Base-by-base conservation (phyloP, 2,888 invertebrate genomes). In the Deroplatys truncata region DNA sequence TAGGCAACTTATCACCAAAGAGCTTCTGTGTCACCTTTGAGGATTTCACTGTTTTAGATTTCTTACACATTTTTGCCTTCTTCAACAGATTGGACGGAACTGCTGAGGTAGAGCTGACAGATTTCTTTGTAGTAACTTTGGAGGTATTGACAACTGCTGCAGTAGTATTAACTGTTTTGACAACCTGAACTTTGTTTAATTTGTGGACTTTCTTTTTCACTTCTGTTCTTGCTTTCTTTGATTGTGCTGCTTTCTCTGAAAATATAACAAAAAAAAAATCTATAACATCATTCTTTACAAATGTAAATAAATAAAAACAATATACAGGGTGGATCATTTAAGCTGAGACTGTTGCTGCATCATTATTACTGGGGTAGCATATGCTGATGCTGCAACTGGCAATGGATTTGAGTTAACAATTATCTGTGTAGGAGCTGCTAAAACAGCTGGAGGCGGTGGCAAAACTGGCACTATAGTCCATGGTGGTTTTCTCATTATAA, bases 401-500 rank as follows among this genome's bases (percentile, higher is more conserved):
- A 87, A 20, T 20, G 25, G 35, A 72, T 83, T 89, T 83, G 89
- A 84, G 83, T 87, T 85, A 85, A 88, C 85, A 29, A 88, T 85
- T 56, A 85, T 85, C 28, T 35, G 89, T 20, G 89, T 83, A 56
- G 88, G 88, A 35, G 92, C 90, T 35, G 92, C 90, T 10, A 91
- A 91, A 13, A 90, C 86, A 56, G 92, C 90, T 72, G 91, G 91
- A 35, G 92, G 91, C 82, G 92, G 92, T 28, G 92, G 92, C 88
- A 93, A 89, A 35, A 93, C 91, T 28, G 93, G 93, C 86, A 93
- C 91, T 82, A 93, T 91, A 88, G n/a, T n/a, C n/a, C n/a, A n/a
- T n/a, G n/a, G n/a, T n/a, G n/a, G n/a, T n/a, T n/a, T n/a, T n/a
- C n/a, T n/a, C n/a, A n/a, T n/a, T n/a, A n/a, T n/a, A n/a, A n/a